Evolutionary conservation across 1,140 invertebrate genomes (phyloP), one percentile per base, ranked within the genome.

Genomic region (Drosophila tsacasi): DNA sequence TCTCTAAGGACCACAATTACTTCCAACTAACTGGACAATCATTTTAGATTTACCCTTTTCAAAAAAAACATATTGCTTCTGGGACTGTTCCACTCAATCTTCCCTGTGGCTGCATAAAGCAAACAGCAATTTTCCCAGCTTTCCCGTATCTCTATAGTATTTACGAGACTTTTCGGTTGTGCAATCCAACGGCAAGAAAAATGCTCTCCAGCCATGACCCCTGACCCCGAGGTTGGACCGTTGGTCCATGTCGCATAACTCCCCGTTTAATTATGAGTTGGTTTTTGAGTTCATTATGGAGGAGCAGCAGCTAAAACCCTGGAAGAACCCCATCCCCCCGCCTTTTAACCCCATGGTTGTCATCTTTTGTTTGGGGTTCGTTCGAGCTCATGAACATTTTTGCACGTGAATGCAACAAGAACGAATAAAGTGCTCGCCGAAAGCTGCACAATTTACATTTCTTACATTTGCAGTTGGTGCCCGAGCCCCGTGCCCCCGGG

Each of bases 231-330:
- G 75, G 64, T 44, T 61, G 61, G 65, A 67, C 68, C 77, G 68
- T 75, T 80, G 79, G 79, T 64, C 76, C 79, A 80, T 79, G 81
- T 79, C 80, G 72, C 84, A 87, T 89, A 87, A 87, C 84, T 87
- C 83, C 83, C 84, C 84, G 84, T 83, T 87, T 87, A 87, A 87
- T 89, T 87, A 87, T 89, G 77, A 87, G 68, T 87, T 89, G 83
- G 84, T 87, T 89, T 84, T 75, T 72, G 84, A 84, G 83, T 87
- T 87, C 81, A 83, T 87, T 87, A 87, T 62, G 80, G 57, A 60
- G 42, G 19, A 44, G 71, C 67, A 58, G 57, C 49, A 83, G 83
- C 76, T 46, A 55, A 55, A 25, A 32, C 35, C 42, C 50, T 15
- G 19, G 27, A n/a, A 12, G n/a, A 8, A 5, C n/a, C 44, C 39